A percentile compares a stretch with the other conserved stretches of the same genome.
These are phyloP conservation scores for Mormyrops boulengeri DNA, from an alignment of 2,797 vertebrate species.

Conservation along the genomic window DNA sequence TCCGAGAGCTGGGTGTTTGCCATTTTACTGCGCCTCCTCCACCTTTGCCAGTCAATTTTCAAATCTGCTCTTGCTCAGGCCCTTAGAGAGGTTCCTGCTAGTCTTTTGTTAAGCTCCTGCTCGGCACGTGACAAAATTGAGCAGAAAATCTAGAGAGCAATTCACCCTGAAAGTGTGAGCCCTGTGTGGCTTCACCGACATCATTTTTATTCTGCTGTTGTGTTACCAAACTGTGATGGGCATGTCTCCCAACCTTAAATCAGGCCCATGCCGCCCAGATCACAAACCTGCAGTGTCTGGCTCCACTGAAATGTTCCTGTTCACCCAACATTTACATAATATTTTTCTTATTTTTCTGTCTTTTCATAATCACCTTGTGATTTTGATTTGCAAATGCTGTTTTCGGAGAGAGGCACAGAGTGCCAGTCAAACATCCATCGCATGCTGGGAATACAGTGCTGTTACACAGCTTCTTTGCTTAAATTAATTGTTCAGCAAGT, in stretches of 20 bases:
- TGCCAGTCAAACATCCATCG: not conserved
- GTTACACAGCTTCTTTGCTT: not conserved
- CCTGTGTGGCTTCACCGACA: conserved; percentile 28
- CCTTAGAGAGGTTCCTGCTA: conserved; percentile 31
- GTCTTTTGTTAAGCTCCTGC: conserved; percentile 35
- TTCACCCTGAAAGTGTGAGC: conserved; percentile 17
- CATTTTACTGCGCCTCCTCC: conserved; percentile 30
- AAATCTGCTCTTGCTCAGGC: conserved; percentile 29
- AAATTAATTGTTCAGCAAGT: not conserved
- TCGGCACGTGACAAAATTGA: conserved; percentile 28
- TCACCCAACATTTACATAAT: not conserved
- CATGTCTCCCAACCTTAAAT: not conserved
- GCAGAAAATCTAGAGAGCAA: conserved; percentile 33
- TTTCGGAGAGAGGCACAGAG: not conserved
- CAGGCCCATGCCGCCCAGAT: not conserved
- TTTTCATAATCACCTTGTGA: not conserved
- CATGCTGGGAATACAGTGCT: not conserved
- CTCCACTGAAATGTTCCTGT: not conserved
- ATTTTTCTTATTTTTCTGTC: not conserved
- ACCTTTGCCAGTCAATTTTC: conserved; percentile 41
- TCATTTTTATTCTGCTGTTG: conserved; percentile 24
- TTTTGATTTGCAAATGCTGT: not conserved
- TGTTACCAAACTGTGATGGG: conserved; percentile 5
- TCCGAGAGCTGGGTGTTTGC: conserved; percentile 25
- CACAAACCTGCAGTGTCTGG: not conserved